Conservation (phyloP, 2,797 vertebrate genomes). For the Cygnus olor region DNA sequence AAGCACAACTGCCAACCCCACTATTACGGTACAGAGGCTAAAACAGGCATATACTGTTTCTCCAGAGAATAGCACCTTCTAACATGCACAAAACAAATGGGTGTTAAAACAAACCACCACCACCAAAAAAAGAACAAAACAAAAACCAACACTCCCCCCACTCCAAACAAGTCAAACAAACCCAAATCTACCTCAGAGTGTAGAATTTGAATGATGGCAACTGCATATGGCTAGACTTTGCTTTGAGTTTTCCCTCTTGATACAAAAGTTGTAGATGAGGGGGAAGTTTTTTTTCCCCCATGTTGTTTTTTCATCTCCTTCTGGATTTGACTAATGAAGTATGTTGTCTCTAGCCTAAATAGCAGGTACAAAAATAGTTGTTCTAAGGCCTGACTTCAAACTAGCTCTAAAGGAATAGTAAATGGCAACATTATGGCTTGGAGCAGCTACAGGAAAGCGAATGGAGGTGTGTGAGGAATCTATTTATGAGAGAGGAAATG, state of each 20-base stretch:
- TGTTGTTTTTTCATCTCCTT: not conserved
- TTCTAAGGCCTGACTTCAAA: not conserved
- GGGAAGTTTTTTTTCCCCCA: not conserved
- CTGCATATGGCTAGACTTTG: not conserved
- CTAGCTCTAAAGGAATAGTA: not conserved
- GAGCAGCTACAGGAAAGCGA: constrained; percentile 42
- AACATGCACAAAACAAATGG: not conserved
- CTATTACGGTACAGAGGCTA: not conserved
- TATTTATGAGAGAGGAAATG: constrained; percentile 62
- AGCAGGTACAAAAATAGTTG: constrained; percentile 18
- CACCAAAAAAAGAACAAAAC: not conserved
- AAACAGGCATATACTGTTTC: not conserved
- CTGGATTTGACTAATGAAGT: not conserved
- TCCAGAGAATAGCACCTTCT: not conserved
- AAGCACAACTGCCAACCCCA: not conserved
- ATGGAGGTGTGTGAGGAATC: constrained; percentile 4
- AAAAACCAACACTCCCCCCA: not conserved
- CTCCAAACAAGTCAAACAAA: not conserved
- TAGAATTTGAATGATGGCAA: not conserved
- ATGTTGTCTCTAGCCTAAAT: not conserved
- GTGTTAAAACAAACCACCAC: not conserved
- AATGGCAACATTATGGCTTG: not conserved
- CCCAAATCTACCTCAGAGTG: not conserved
- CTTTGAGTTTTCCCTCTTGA: not conserved
- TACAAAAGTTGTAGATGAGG: not conserved